Evolutionary conservation across 1,140 invertebrate species (phyloP).

Genomic region (Pissodes strobi): DNA sequence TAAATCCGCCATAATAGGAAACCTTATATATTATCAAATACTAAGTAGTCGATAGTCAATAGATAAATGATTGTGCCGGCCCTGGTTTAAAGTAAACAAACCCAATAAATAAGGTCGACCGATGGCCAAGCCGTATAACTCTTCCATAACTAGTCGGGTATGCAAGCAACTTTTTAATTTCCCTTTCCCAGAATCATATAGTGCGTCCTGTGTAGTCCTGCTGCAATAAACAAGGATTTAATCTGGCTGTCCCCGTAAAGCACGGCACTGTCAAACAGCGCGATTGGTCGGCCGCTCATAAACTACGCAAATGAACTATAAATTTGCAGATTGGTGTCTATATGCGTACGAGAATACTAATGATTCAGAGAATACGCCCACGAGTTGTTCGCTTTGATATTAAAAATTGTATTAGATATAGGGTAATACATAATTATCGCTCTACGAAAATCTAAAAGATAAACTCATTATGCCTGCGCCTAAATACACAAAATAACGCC

Average conservation of each 20-base stretch:
- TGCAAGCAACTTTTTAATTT: conserved; percentile 25
- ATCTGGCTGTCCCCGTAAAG: conserved; percentile 33
- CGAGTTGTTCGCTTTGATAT: too few relatives aligned
- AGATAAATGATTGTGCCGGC: neutral
- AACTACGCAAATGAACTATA: conserved; percentile 34
- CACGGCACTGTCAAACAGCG: conserved; percentile 30
- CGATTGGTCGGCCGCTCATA: conserved; percentile 22
- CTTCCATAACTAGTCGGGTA: conserved; percentile 28
- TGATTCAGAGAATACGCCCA: conserved; percentile 25
- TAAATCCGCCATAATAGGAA: too few relatives aligned
- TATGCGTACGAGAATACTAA: conserved; percentile 26
- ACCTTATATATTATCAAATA: too few relatives aligned
- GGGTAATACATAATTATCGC: too few relatives aligned
- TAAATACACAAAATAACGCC: too few relatives aligned
- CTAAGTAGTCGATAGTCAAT: too few relatives aligned
- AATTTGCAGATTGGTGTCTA: conserved; percentile 32
- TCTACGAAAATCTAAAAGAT: too few relatives aligned
- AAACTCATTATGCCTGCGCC: too few relatives aligned
- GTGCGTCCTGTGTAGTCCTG: conserved; percentile 18
- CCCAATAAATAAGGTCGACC: conserved; percentile 25
- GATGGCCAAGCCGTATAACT: conserved; percentile 4
- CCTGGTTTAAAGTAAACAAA: conserved; percentile 28
- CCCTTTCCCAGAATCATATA: conserved; percentile 31
- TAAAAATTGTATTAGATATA: too few relatives aligned
- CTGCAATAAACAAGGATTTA: conserved; percentile 33